These are phyloP conservation scores for Crossaster papposus DNA, from an alignment of 53 echinoderm and acorn worm genomes.

Conservation along the genomic window DNA sequence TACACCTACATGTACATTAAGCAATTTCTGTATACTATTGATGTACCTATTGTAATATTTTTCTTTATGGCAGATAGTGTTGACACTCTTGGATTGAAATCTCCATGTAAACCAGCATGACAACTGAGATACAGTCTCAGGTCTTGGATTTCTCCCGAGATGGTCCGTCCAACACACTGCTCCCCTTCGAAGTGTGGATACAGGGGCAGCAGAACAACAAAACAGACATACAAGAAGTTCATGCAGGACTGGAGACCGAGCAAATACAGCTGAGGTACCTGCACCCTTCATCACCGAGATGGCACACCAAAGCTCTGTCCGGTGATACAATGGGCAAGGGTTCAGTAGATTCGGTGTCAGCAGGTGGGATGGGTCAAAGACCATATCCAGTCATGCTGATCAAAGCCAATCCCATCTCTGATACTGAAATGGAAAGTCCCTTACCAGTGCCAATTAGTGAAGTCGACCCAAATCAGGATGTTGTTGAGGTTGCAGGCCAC, in stretches of 20 bases:
- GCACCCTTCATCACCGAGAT: neutral
- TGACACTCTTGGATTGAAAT: neutral
- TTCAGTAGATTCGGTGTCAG: neutral
- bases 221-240: neutral
- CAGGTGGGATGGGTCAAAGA: neutral
- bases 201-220: neutral
- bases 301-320: neutral
- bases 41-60: neutral
- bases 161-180: neutral
- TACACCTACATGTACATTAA: no score
- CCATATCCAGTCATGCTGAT: constrained; percentile 32
- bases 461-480: neutral
- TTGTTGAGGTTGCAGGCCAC: neutral
- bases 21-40: neutral
- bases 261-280: neutral
- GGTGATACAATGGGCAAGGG: neutral
- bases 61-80: neutral
- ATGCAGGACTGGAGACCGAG: neutral
- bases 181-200: neutral
- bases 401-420: constrained; percentile 2
- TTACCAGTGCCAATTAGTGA: neutral
- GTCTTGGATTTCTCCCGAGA: neutral
- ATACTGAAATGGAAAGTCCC: neutral
- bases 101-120: neutral
- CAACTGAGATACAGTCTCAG: neutral